Evolutionary conservation across 64 coral and sea anemone genomes (phyloP), one percentile per base, ranked within the genome.

Genomic region (Anthopleura sola): DNA sequence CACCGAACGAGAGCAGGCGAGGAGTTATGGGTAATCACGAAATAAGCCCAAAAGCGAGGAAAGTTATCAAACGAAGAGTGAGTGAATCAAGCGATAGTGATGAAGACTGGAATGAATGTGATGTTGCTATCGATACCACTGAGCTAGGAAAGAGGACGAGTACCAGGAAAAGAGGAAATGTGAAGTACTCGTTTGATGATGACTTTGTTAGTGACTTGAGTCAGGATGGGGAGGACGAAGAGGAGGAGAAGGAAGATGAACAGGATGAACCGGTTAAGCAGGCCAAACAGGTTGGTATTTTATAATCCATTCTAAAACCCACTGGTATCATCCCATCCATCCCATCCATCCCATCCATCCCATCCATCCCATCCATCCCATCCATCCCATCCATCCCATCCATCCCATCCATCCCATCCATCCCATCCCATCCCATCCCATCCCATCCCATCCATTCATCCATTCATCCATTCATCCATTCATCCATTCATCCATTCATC

Each of bases 71-170:
- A 34, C n/a, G 66, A 71, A 71, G 26, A 17, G 15, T 32, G 14
- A 71, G 66, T 71, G 66, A 71, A 34, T 71, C 66, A 14, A 71
- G 66, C 66, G 29, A 24, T 8, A 77, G 75, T 77, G 75, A 79
- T 26, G 76, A 79, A 6, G 76, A 79, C 10, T 79, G 76, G 76
- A 26, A 79, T 18, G 76, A 79, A 16, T 19, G 37, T 17, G 16
- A 10, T 44, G 75, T 38, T 3, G 4, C 18, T 44, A 79, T 79
- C 31, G 76, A 79, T 48, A 24, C 7, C 1, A 44, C 15, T 79
- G 44, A 44, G 5, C 37, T 79, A 7, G 37, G 76, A 7, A 79
- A 6, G 16, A 79, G 76, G 47, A 23, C 38, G 31, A 79, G 76
- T 46, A 26, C 76, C 15, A 18, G 76, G 76, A 79, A 79, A 44